Evolutionary conservation across 2,113 vertebrate species (phyloP).

Genomic region (Sphaerodactylus townsendi): DNA sequence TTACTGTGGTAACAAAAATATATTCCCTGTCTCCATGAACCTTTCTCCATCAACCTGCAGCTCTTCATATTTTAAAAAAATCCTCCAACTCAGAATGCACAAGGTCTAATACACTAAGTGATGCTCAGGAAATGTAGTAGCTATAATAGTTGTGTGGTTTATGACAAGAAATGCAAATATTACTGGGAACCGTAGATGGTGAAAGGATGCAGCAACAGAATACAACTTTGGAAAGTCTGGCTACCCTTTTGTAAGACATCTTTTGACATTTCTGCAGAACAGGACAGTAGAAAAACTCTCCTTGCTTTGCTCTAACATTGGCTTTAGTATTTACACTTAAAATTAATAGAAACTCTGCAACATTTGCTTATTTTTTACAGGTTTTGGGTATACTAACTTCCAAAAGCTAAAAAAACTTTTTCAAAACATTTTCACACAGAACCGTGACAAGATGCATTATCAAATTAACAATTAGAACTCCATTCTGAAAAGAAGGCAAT

Average conservation of each 20-base stretch:
- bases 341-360: background rate
- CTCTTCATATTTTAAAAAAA: background rate
- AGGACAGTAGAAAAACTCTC: background rate
- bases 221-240: background rate
- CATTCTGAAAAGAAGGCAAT: constrained; percentile 12
- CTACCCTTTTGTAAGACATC: background rate
- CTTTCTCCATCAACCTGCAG: background rate
- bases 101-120: background rate
- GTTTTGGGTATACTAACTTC: background rate
- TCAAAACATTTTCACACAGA: constrained; percentile 13
- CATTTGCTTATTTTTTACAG: background rate
- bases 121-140: background rate
- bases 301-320: background rate
- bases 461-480: constrained; percentile 22
- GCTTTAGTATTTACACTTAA: background rate
- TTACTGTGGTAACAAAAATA: background rate
- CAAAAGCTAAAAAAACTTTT: background rate
- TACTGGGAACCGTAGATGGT: background rate
- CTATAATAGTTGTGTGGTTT: background rate
- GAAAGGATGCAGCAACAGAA: background rate
- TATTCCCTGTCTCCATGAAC: background rate
- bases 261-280: background rate
- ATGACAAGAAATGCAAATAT: background rate
- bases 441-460: constrained; percentile 1
- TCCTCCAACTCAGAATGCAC: too few species aligned